Evolutionary conservation across 2,888 invertebrate species (phyloP).

Genomic region (Nasonia oneida): DNA sequence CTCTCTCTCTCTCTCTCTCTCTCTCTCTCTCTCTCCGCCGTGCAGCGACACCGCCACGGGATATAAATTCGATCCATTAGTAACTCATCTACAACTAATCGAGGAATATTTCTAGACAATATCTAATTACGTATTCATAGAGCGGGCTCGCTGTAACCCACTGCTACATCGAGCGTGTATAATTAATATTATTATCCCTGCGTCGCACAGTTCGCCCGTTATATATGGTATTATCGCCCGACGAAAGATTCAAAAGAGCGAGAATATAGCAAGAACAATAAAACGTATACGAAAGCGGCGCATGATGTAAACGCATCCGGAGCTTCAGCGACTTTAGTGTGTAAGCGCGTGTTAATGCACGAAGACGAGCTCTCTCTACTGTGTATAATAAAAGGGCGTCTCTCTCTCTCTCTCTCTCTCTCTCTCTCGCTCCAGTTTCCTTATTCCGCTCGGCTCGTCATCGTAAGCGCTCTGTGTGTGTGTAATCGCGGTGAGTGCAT

Average conservation of each 20-base stretch:
- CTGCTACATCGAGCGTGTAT: no score
- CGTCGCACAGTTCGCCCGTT: no score
- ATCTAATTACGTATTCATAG: neutral
- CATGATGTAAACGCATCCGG: conserved; percentile 64
- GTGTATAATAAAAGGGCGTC: no score
- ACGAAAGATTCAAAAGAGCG: no score
- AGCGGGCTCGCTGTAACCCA: neutral
- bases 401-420: neutral
- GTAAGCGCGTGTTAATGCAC: neutral
- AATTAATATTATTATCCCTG: no score
- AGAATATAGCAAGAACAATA: neutral
- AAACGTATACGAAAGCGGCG: conserved; percentile 57
- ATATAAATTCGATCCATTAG: conserved; percentile 45
- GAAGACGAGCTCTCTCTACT: neutral
- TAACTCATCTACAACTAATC: conserved; percentile 35
- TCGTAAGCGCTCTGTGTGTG: neutral
- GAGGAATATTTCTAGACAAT: conserved; percentile 1
- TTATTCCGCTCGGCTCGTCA: neutral
- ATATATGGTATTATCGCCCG: no score
- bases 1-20: neutral
- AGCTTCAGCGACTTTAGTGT: neutral
- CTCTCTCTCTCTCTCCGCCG: neutral
- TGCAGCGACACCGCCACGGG: no score
- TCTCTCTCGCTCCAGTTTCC: neutral
- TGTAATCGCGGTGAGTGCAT: conserved; percentile 16